phyloP scores from a whole-genome alignment of 2,888 invertebrate species.

The Megalurothrips usitatus region DNA sequence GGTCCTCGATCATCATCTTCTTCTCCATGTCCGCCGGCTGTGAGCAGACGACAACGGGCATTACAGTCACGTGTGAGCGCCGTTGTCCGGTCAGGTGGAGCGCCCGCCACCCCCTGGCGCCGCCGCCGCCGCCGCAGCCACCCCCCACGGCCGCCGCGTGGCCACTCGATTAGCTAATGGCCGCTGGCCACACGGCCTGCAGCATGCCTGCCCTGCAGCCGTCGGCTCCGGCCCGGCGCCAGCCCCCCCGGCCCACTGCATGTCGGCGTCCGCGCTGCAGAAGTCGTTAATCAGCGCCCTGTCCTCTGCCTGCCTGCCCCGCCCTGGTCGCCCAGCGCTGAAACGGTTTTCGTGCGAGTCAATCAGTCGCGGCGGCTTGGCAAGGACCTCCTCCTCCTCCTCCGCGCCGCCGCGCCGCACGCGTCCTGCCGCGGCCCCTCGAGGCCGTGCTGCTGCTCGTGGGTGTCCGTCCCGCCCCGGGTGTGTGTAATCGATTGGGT shows the following conservation, averaged over 20 bases:
- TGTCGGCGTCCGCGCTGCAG: neutral
- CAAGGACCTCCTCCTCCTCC: no score
- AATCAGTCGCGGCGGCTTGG: no score
- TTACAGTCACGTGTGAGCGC: neutral
- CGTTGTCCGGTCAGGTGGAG: no score
- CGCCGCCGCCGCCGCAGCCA: neutral
- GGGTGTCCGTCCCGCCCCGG: neutral
- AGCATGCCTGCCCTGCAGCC: neutral
- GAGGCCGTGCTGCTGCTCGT: no score
- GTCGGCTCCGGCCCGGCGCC: neutral
- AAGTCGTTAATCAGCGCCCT: conserved; percentile 1
- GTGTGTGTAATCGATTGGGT: neutral
- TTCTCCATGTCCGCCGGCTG: neutral
- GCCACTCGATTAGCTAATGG: neutral
- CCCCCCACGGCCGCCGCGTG: neutral
- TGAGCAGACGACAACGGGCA: neutral
- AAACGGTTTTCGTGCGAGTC: no score
- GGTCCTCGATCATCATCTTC: conserved; percentile 40
- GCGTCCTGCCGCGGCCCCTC: neutral
- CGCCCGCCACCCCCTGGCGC: neutral
- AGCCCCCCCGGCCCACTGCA: neutral
- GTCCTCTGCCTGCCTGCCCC: neutral
- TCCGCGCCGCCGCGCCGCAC: no score
- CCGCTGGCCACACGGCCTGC: neutral
- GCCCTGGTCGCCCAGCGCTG: no score